phyloP scores from a whole-genome alignment of 2,113 vertebrate species.

The Brienomyrus brachyistius region DNA sequence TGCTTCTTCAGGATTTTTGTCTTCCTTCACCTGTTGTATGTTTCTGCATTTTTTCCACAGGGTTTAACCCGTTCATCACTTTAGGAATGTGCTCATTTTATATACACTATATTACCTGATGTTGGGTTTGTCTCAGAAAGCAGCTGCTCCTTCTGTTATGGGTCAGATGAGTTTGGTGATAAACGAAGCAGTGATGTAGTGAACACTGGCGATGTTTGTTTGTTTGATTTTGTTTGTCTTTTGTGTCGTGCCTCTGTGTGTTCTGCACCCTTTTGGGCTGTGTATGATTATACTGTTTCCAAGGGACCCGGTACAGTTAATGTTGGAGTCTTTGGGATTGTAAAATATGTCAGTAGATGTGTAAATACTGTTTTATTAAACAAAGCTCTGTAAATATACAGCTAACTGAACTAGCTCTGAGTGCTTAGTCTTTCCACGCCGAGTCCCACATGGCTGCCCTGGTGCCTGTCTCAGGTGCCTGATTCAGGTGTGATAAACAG shows the following conservation, averaged over 20 bases:
- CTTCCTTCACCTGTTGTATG: no score
- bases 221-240: not conserved
- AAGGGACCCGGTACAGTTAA: constrained; percentile 39
- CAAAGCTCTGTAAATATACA: constrained; percentile 40
- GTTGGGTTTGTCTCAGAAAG: not conserved
- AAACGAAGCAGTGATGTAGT: not conserved
- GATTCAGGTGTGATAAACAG: no score
- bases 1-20: not conserved
- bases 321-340: constrained; percentile 32
- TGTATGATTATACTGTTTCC: not conserved
- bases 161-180: not conserved
- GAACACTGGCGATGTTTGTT: not conserved
- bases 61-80: no score
- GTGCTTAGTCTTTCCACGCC: not conserved
- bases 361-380: constrained; percentile 54
- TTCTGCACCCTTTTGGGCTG: not conserved
- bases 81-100: no score
- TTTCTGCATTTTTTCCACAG: no score
- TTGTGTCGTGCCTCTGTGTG: not conserved
- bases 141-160: not conserved
- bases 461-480: no score
- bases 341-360: constrained; percentile 51
- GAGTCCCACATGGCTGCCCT: not conserved
- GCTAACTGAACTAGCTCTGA: not conserved
- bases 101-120: not conserved